Base-by-base conservation (phyloP, 2,888 invertebrate genomes). In the Baronia brevicornis region DNA sequence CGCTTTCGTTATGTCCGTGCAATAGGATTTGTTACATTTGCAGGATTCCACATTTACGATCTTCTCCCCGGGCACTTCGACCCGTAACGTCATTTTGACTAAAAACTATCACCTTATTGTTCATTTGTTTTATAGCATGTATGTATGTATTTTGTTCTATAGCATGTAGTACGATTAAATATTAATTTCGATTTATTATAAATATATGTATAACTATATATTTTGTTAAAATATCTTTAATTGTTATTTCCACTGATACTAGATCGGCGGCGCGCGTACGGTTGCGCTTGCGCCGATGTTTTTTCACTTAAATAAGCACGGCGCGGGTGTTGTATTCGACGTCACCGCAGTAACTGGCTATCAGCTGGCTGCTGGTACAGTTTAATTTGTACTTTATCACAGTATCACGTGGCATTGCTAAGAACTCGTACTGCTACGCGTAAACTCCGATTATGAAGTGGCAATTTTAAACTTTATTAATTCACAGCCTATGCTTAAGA, bases 341-440 rank as follows among this genome's bases (percentile, higher is more conserved):
- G 54, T 41, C 54, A 46, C 46, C 57, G 51, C 60, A 55, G 53
- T 59, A 60, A 78, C 80, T 78, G 74, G 51, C 67, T 71, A 71
- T 75, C 74, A 73, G 73, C 66, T 68, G 65, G 59, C 48, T 46
- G 63, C 47, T 63, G 62, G 60, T 64, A 66, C 66, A 63, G 66
- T 78, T 77, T 75, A 75, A 73, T 79, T 78, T 70, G 72, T 74
- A 68, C 60, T 73, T 75, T 78, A 75, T 77, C 69, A 65, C 46
- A 63, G 61, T 68, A 72, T 77, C 72, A 74, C 73, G 74, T 72
- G 68, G 69, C 60, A 45, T 45, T 41, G 39, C 44, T 58, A 51
- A 60, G 50, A 46, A 48, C 41, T 45, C 43, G 37, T 36, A 43
- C 48, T 43, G 45, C 44, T 58, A 53, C 50, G 44, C 41, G 47